Percentiles rank a stretch among this genome's conserved stretches.
Conservation (phyloP, 1,140 invertebrate genomes). For the Tribolium castaneum region DNA sequence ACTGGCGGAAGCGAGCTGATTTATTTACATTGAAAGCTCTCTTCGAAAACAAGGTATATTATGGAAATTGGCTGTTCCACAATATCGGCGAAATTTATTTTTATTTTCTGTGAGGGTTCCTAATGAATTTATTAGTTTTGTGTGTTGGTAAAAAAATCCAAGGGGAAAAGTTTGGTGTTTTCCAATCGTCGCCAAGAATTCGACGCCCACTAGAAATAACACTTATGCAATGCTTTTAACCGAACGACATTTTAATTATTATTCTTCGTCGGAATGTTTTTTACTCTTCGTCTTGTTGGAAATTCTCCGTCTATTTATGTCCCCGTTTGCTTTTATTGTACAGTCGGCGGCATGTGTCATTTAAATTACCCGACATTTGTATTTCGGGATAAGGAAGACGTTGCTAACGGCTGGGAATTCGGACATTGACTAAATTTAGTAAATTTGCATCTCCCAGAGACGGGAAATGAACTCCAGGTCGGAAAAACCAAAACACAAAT, state of each 20-base stretch:
- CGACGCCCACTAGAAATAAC: conserved; percentile 1
- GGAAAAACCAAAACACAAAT: too few species aligned
- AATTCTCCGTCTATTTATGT: conserved; percentile 20
- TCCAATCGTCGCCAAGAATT: background rate
- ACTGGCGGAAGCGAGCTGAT: conserved; percentile 42
- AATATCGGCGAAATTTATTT: conserved; percentile 10
- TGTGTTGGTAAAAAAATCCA: background rate
- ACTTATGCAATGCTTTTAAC: conserved; percentile 33
- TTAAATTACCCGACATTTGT: conserved; percentile 20
- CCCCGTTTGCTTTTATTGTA: conserved; percentile 27
- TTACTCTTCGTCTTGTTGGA: conserved; percentile 2
- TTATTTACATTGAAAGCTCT: conserved; percentile 37
- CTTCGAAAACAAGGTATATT: conserved; percentile 24
- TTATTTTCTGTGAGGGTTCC: background rate
- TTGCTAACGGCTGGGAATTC: background rate
- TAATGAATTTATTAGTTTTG: conserved; percentile 36
- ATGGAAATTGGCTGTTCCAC: conserved; percentile 30
- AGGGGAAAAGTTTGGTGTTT: background rate
- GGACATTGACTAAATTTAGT: background rate
- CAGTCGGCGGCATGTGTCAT: conserved; percentile 5
- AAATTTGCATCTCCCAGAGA: too few species aligned
- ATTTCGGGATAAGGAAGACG: conserved; percentile 1
- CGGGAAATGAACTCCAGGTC: too few species aligned
- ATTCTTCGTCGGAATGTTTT: conserved; percentile 6
- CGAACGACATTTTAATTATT: conserved; percentile 29